phyloP scores from a whole-genome alignment of 1,140 invertebrate species.

The Spodoptera litura region DNA sequence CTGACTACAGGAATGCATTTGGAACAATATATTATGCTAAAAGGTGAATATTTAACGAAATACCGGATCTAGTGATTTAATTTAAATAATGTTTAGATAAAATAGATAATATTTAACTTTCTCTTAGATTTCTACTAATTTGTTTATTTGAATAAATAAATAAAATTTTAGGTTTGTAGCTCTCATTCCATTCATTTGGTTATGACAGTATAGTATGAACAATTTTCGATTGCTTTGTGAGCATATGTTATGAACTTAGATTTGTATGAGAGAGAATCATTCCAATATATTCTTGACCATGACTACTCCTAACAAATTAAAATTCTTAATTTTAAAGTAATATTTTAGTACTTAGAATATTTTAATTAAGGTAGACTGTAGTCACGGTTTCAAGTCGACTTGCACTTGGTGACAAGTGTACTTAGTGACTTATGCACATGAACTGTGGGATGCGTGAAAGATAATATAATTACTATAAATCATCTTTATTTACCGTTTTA shows the following conservation, averaged over 20 bases:
- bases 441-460: neutral
- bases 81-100: no score
- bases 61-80: no score
- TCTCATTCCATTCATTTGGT: constrained; percentile 8
- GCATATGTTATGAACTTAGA: constrained; percentile 10
- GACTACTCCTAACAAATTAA: neutral
- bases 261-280: constrained; percentile 7
- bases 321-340: constrained; percentile 3
- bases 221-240: neutral
- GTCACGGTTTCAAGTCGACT: neutral
- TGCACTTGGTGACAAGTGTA: neutral
- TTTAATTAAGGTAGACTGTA: constrained; percentile 12
- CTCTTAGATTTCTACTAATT: neutral
- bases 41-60: no score
- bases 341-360: neutral
- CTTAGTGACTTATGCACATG: neutral
- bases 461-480: neutral
- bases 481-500: constrained; percentile 1
- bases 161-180: neutral
- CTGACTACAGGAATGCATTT: neutral
- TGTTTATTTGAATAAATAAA: neutral
- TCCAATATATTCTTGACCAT: neutral
- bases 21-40: no score
- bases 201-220: neutral
- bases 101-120: neutral